Base-by-base conservation (phyloP, 2,888 invertebrate genomes). In the Gymnoscelis rufifasciata region DNA sequence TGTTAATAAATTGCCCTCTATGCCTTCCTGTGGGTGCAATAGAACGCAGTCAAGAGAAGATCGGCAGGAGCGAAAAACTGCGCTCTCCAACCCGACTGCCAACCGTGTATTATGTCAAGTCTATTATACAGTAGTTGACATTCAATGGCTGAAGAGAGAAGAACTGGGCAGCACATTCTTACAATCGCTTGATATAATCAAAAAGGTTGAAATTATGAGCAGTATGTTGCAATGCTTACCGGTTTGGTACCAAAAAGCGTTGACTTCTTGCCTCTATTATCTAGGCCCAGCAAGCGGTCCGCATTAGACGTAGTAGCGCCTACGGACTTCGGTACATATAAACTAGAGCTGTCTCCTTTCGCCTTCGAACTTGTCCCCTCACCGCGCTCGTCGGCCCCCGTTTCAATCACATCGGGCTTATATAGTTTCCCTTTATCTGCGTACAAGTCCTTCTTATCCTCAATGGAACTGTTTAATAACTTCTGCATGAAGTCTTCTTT, bases 401-500 rank as follows among this genome's bases (percentile, higher is more conserved):
- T 42, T 0, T 54, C 54, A 54, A 58, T 56, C 30, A 38, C 56
- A 4, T 58, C 81, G 1, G 68, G 83, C 61, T 83, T 87, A 60
- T 87, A 87, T 52, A 87, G 58, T 56, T 83, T 86, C 12, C 87
- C 87, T 52, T 82, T 86, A 19, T 19, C 19, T 19, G 19, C 5
- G 3, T 83, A 83, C 63, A 79, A 81, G 45, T 79, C 77, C 55
- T 82, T 83, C 49, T 82, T 81, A 47, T 83, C 82, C 47, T 78
- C 72, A 23, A 72, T 69, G 47, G 77, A 77, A 54, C 79, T 83
- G 59, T 61, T 77, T 42, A 87, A 62, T 31, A 87, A 56, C 48
- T 83, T 86, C 49, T 83, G 80, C 88, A 87, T 87, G 47, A 87
- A 86, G 57, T 87, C 86, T 23, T 76, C 74, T 41, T 82, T 76